phyloP scores from a whole-genome alignment of 2,113 vertebrate species.

The Phrynocephalus versicolor region DNA sequence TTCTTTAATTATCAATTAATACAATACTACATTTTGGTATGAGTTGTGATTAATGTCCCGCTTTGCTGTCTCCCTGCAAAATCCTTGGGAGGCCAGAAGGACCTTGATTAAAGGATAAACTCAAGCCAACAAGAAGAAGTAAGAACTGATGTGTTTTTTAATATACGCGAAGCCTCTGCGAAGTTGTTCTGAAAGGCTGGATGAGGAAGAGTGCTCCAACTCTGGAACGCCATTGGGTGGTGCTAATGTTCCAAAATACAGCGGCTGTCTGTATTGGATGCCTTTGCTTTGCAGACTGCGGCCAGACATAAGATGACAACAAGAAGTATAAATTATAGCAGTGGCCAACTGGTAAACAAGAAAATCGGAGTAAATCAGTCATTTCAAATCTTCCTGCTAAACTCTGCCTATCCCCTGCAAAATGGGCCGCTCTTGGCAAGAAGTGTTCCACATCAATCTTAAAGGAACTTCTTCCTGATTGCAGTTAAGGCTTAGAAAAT shows the following conservation, averaged over 20 bases:
- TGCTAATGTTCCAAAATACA: conserved; percentile 62
- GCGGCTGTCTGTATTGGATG: background rate
- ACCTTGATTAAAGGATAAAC: background rate
- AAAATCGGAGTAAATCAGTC: conserved; percentile 60
- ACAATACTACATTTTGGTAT: background rate
- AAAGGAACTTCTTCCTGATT: conserved; percentile 48
- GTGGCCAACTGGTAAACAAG: conserved; percentile 60
- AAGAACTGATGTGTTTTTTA: background rate
- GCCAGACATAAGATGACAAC: conserved; percentile 49
- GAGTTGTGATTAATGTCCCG: background rate
- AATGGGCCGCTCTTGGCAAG: conserved; percentile 47
- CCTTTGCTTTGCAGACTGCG: conserved; percentile 19
- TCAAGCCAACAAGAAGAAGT: no score
- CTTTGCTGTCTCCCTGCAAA: background rate
- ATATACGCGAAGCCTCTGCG: background rate
- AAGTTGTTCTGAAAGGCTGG: background rate
- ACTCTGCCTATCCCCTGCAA: conserved; percentile 52
- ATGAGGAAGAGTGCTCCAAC: conserved; percentile 41
- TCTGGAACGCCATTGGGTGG: conserved; percentile 63
- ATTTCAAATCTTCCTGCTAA: conserved; percentile 69
- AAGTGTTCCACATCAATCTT: conserved; percentile 52
- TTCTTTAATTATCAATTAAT: background rate
- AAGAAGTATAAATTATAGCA: conserved; percentile 57
- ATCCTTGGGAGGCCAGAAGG: background rate
- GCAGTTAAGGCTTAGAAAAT: conserved; percentile 36